Evolutionary conservation across 2,113 vertebrate genomes (phyloP), one percentile per base, ranked within the genome.

Genomic region (Vidua chalybeata): DNA sequence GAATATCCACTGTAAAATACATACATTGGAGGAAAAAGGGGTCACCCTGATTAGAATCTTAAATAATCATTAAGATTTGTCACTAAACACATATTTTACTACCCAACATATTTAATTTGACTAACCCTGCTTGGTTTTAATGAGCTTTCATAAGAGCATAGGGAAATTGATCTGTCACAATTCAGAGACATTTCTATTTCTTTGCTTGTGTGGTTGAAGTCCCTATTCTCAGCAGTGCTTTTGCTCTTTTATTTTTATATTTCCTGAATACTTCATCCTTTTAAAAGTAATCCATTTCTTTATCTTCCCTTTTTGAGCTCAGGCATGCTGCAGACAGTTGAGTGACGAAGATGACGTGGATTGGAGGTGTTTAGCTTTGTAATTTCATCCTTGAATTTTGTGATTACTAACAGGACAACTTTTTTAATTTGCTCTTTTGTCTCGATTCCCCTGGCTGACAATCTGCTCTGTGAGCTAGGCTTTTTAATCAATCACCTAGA

Each of bases 401-500:
- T 99, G 99, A 99, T 99, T 99, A 99, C 99, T 99, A 99, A 99
- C 98, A 98, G 98, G 99, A 99, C 99, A 99, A 99, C 98, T 99
- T 99, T 99, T 99, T 99, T 99, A 99, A 99, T 99, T 99, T 99
- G 98, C 98, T 99, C 99, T 99, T 99, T 99, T 99, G 99, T 99
- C 99, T 99, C 98, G 98, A 99, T 99, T 99, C 98, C 97, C 98
- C 98, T 96, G 98, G 98, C 99, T 99, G 99, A 99, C 99, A 99
- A 98, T 99, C 98, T 99, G 98, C 98, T 99, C 98, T 93, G 97
- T 97, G 98, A 98, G 98, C 99, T 98, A 97, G 98, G 98, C 99
- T 99, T 99, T 99, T 99, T 99, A 99, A 99, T 99, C 99, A 99
- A 99, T 99, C 99, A 99, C 99, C 98, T 98, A 99, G 99, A 99